Percentiles rank a stretch among this genome's conserved stretches.
phyloP scores from a whole-genome alignment of 2,888 invertebrate species.

The Polyommatus iphigenia region DNA sequence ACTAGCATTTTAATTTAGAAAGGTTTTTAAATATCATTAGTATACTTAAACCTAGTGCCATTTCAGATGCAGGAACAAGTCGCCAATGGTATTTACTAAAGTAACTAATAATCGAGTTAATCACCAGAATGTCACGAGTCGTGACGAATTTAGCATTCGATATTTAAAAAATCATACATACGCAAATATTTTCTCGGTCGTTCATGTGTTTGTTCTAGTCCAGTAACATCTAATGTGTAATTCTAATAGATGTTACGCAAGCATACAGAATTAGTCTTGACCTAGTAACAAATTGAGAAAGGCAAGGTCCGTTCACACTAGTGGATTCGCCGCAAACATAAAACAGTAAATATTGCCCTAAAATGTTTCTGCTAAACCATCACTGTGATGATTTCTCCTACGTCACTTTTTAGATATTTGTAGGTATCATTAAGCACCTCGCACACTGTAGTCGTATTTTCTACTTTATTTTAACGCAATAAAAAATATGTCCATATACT shows the following conservation, averaged over 20 bases:
- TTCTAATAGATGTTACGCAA: constrained; percentile 22
- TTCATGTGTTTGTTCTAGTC: constrained; percentile 7
- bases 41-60: neutral
- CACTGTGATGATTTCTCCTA: neutral
- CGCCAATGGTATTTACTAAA: neutral
- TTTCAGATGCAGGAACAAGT: neutral
- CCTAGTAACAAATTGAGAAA: neutral
- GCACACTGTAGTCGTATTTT: neutral
- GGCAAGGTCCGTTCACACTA: neutral
- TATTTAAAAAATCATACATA: neutral
- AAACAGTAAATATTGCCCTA: neutral
- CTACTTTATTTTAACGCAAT: neutral
- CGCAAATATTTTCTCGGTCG: neutral
- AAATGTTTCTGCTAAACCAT: neutral
- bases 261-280: constrained; percentile 14
- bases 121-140: neutral
- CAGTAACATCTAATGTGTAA: constrained; percentile 5
- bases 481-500: neutral
- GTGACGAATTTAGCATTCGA: neutral
- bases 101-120: neutral
- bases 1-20: neutral
- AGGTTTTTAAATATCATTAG: neutral
- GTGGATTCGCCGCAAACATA: neutral
- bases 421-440: neutral
- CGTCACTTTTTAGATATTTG: neutral